These are phyloP conservation scores for Oriolus oriolus DNA, from an alignment of 2,113 vertebrate genomes.

Conservation along the genomic window DNA sequence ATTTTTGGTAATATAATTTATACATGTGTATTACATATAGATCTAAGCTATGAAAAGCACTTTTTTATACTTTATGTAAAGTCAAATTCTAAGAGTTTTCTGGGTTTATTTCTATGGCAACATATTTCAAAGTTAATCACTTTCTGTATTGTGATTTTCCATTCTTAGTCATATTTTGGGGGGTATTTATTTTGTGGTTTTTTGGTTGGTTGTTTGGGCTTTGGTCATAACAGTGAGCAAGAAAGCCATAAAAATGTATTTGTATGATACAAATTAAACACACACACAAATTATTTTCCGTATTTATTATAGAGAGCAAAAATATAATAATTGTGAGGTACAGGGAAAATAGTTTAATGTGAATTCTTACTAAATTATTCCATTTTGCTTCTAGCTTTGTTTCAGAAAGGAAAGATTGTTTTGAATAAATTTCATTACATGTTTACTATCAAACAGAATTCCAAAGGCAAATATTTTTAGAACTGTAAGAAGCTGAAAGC, in stretches of 20 bases:
- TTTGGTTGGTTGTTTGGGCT: neutral
- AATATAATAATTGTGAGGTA: neutral
- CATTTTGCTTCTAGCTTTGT: neutral
- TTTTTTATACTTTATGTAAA: neutral
- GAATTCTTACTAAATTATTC: neutral
- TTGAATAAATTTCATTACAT: neutral
- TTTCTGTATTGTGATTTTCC: neutral
- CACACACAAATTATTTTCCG: neutral
- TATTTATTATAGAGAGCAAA: neutral
- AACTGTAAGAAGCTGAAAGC: neutral
- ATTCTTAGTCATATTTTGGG: neutral
- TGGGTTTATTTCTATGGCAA: neutral
- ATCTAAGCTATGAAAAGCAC: neutral
- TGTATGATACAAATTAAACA: neutral
- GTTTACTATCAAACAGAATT: neutral
- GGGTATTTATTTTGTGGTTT: rapidly evolving
- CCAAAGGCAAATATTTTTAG: neutral
- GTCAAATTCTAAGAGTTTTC: neutral
- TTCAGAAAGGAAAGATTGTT: neutral
- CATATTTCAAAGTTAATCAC: neutral
- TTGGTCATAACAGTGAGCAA: neutral
- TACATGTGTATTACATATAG: neutral
- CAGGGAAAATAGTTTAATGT: neutral
- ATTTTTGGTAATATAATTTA: neutral
- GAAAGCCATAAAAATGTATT: neutral